Base-by-base conservation (phyloP, 2,797 vertebrate species). In the Thripadectes ignobilis region DNA sequence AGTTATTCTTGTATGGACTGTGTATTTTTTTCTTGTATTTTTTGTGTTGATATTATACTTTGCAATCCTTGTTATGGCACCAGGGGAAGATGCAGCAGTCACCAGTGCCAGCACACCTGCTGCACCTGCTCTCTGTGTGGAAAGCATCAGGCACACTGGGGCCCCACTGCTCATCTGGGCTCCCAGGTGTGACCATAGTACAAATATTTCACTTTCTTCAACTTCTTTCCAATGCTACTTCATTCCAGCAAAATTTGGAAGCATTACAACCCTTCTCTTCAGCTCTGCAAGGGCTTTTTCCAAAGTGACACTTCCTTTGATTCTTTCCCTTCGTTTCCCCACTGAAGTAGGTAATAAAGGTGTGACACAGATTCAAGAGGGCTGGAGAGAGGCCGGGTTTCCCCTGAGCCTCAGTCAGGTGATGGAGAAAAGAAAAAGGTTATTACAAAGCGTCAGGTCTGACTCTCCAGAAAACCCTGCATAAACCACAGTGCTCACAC, bases 201-300 rank as follows among this genome's bases (percentile, higher is more conserved):
- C 68, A 91, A 86, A 90, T 74, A 91, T 72, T 92, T 72, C 54
- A 68, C 58, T 71, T 88, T 65, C 85, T 74, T 46, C 54, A 43
- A 59, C 13, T 82, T 73, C 69, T 92, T 85, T 75, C 46, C 54
- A 77, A 74, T 74, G 24, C 21, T 23, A 61, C 21, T 88, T 72
- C 45, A 58, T 85, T 94, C 78, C 81, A 91, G 43, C 41, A 75
- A 82, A 83, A 94, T 46, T 26, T 77, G 46, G 84, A 91, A 88
- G 21, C 1, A 0, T 54, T 83, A 51, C 48, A 55, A 34, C 10
- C n/a, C 18, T 78, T 61, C 49, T 48, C 49, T 88, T 36, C 51
- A 81, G 52, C 27, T 77, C 72, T 74, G 52, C 14, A 21, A 68
- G 49, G 49, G 39, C 30, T 39, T 74, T 22, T 54, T 85, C 67